A percentile compares a stretch with the other conserved stretches of the same genome.
phyloP scores from a whole-genome alignment of 2,888 invertebrate species.

The Dicyrtoma fusca region DNA sequence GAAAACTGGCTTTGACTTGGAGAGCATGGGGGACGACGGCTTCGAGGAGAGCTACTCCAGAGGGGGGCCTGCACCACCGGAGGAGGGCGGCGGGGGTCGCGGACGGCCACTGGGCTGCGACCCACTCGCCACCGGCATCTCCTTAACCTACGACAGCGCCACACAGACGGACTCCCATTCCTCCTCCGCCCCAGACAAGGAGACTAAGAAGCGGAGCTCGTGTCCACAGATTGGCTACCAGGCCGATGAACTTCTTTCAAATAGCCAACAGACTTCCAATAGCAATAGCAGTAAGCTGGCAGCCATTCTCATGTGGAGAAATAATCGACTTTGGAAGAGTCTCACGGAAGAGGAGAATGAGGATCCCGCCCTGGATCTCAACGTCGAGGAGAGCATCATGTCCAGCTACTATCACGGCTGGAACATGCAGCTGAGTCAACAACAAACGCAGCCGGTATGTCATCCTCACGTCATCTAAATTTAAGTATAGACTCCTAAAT shows the following conservation, averaged over 20 bases:
- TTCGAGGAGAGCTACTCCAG: conserved; percentile 12
- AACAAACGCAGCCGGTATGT: conserved; percentile 50
- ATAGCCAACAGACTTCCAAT: conserved; percentile 22
- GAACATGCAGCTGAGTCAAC: conserved; percentile 51
- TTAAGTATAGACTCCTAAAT: no score
- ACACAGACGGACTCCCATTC: conserved; percentile 51
- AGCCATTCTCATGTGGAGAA: conserved; percentile 55
- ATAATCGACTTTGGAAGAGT: conserved; percentile 56
- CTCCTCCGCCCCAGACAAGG: conserved; percentile 4
- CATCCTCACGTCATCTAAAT: not conserved
- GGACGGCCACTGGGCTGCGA: not conserved
- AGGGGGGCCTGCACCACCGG: not conserved
- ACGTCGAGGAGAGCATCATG: conserved; percentile 11
- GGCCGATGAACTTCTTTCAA: conserved; percentile 16
- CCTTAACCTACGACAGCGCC: conserved; percentile 45
- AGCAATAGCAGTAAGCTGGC: conserved; percentile 52
- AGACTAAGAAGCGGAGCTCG: conserved; percentile 21
- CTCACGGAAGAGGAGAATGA: conserved; percentile 56
- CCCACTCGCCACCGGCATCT: not conserved
- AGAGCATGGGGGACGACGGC: conserved; percentile 1
- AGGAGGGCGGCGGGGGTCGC: not conserved
- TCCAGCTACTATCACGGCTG: conserved; percentile 37
- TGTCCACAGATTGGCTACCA: conserved; percentile 30
- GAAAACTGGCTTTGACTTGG: conserved; percentile 25
- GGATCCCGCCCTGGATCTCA: conserved; percentile 48